Conservation (phyloP, 2,888 invertebrate species). For the Xestia c-nigrum region DNA sequence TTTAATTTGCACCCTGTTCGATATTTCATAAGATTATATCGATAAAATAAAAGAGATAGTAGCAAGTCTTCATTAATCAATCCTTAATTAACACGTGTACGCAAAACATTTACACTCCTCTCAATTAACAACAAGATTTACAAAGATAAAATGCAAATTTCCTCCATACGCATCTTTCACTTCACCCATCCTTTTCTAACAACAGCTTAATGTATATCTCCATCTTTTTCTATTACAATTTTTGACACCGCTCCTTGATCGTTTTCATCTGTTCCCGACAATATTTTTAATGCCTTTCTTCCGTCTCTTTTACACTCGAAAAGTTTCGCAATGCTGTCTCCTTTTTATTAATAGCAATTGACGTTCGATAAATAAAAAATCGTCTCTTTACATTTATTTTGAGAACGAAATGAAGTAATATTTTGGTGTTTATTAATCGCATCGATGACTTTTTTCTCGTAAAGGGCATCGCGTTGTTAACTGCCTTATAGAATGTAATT, state of each 20-base stretch:
- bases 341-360: conserved; percentile 71
- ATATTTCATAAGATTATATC: conserved; percentile 72
- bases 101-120: conserved; percentile 81
- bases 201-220: conserved; percentile 46
- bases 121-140: conserved; percentile 84
- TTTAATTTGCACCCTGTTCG: conserved; percentile 44
- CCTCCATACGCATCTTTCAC: conserved; percentile 74
- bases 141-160: conserved; percentile 84
- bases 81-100: conserved; percentile 81
- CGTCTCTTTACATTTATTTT: conserved; percentile 71
- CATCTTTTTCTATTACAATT: conserved; percentile 59
- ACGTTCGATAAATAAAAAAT: conserved; percentile 75
- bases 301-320: conserved; percentile 19
- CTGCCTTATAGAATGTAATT: conserved; percentile 73
- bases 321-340: conserved; percentile 46
- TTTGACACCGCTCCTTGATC: conserved; percentile 45
- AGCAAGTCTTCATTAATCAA: conserved; percentile 84
- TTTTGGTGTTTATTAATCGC: conserved; percentile 71
- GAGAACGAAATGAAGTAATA: conserved; percentile 68
- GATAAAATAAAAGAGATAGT: conserved; percentile 76
- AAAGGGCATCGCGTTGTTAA: conserved; percentile 70
- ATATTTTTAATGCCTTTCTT: conserved; percentile 30
- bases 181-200: conserved; percentile 67
- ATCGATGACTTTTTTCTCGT: conserved; percentile 65
- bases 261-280: conserved; percentile 44